Percentiles rank a stretch among this genome's conserved stretches.
Conservation (phyloP, 2,797 vertebrate genomes). For the Sebastes taczanowskii region DNA sequence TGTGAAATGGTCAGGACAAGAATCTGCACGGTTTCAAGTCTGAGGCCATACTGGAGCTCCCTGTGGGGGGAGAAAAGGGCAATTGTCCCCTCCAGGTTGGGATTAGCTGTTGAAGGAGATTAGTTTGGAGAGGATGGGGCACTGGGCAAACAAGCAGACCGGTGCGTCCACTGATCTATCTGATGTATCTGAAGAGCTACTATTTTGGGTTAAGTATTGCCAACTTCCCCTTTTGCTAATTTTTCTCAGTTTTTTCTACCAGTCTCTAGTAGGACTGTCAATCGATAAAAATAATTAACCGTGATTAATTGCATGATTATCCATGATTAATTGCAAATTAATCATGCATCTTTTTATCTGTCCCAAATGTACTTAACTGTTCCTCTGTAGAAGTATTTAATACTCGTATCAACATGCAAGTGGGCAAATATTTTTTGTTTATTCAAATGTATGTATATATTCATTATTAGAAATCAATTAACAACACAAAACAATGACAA, state of each 20-base stretch:
- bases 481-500: no score
- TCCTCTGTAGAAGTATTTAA: no score
- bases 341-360: no score
- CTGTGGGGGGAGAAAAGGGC: not conserved
- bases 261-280: not conserved
- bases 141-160: not conserved
- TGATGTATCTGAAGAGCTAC: not conserved
- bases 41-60: not conserved
- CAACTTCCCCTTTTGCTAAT: not conserved
- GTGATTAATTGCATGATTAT: no score
- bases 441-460: no score
- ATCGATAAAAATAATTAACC: no score
- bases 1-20: slow-evolving; percentile 9
- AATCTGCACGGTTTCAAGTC: not conserved
- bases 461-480: no score
- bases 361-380: no score
- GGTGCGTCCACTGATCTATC: not conserved
- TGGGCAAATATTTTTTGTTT: no score
- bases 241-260: not conserved
- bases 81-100: not conserved
- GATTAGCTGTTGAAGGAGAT: not conserved
- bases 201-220: not conserved
- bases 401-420: no score
- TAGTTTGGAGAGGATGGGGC: not conserved
- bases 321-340: no score